These are phyloP conservation scores for Heliconius ismenius DNA, from an alignment of 2,888 invertebrate species.

Conservation along the genomic window DNA sequence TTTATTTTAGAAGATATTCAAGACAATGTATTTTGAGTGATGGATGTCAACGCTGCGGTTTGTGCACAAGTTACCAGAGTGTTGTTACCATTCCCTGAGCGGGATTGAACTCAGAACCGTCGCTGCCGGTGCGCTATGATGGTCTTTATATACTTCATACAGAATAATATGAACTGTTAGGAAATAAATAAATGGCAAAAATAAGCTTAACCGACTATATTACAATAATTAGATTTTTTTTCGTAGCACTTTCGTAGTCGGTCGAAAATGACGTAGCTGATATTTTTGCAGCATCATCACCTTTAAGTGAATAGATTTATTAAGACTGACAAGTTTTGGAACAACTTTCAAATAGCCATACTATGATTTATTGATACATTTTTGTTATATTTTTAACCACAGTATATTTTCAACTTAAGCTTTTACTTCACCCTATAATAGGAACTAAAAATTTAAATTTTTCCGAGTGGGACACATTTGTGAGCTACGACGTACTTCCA, in stretches of 20 bases:
- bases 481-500: too few species aligned
- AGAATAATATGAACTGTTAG: too few species aligned
- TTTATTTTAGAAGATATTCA: too few species aligned
- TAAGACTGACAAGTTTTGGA: slow-evolving; percentile 24
- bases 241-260: slow-evolving; percentile 23
- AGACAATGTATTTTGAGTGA: too few species aligned
- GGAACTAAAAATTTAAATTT: too few species aligned
- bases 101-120: too few species aligned
- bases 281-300: slow-evolving; percentile 17
- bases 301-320: slow-evolving; percentile 30
- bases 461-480: neutral
- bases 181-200: neutral
- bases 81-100: too few species aligned
- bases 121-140: too few species aligned
- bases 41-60: too few species aligned
- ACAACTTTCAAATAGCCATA: slow-evolving; percentile 12
- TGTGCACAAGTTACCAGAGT: too few species aligned
- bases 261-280: slow-evolving; percentile 5
- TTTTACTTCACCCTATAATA: neutral
- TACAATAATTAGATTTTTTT: neutral
- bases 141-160: too few species aligned
- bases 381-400: neutral
- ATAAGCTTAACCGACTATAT: neutral
- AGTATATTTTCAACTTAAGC: neutral
- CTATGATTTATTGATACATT: slow-evolving; percentile 3